Evolutionary conservation across 92 coral and sea anemone species (phyloP), one percentile per base, ranked within the genome.

Genomic region (Phymanthus crucifer): DNA sequence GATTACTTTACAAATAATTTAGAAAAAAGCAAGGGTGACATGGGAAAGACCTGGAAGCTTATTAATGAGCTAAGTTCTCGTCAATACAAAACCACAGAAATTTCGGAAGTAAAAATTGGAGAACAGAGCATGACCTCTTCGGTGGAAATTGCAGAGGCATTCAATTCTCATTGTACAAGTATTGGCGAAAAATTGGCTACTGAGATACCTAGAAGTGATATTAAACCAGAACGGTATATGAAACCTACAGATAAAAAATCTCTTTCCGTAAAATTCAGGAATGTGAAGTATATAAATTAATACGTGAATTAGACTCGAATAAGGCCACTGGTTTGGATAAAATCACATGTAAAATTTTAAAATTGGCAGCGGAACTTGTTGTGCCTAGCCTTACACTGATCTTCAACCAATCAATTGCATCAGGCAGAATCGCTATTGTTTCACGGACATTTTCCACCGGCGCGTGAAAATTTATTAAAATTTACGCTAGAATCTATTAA

Each of bases 61-160:
- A 82, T 89, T 37, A 89, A 78, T 78, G 93, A 90, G 27, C 88
- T 90, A 58, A 79, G 65, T 17, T 36, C 80, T 68, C 69, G 90
- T 2, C 78, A 90, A 70, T 45, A 75, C 46, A 86, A 81, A 58
- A 58, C 77, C 29, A 36, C 73, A 17, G 40, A 46, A 13, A 66
- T 85, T 21, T 72, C 78, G 24, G 66, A 76, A 70, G 80, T 72
- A 48, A 81, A 85, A 81, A 40, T 35, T 43, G 70, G 73, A 21
- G 37, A 80, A 31, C 58, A 54, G 54, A 74, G 74, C 46, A 18
- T 75, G 9, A 74, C 7, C 29, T 66, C 52, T n/a, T 32, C 84
- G 32, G 9, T 54, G 56, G 88, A 79, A 16, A 64, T 79, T 32
- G 66, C 82, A 13, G 85, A 84, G 12, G 76, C 80, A 31, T 80